Evolutionary conservation across 2,113 vertebrate genomes (phyloP), one percentile per base, ranked within the genome.

Genomic region (Trochalopteron elliotii): DNA sequence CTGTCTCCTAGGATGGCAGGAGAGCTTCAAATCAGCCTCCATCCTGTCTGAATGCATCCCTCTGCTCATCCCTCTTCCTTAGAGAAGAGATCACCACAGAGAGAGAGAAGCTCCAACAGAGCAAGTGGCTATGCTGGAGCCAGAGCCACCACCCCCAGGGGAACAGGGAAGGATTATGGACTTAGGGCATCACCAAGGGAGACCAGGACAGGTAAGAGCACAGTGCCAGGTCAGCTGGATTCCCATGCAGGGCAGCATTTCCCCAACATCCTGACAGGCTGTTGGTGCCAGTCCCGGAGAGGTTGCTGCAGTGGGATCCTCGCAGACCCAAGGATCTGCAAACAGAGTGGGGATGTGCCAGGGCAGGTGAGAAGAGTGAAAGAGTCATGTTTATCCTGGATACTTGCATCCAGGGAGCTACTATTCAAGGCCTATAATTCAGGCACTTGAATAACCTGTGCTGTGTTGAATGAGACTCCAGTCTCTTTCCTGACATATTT

Each of bases 341-440:
- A 81, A 91, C 39, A 77, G 72, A 86, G 14, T 3, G 11, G 25
- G 33, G 42, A 78, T 9, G 5, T 68, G 64, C 64, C 72, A 89
- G 60, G 96, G 82, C 37, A 93, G 87, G 84, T 50, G 25, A 91
- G 71, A 90, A 37, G 31, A 90, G 37, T 63, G 68, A 76, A 75
- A 95, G 52, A 75, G 56, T 20, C 52, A 56, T 5, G 2, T 91
- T 93, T 78, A 86, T 83, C 68, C 56, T 52, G 9, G 60, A 91
- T 91, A 96, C 91, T 94, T 96, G 87, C 67, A 71, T 63, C 35
- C 64, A 68, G 47, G 13, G 47, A 95, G 47, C 61, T 83, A 88
- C 80, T 85, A 78, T 67, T 93, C 83, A 93, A 94, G 88, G 89
- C 18, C 55, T 83, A 16, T 59, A 96, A 96, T 93, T 94, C 91